Evolutionary conservation across 1,140 invertebrate species (phyloP).

Genomic region (Heliconius eleuchia): DNA sequence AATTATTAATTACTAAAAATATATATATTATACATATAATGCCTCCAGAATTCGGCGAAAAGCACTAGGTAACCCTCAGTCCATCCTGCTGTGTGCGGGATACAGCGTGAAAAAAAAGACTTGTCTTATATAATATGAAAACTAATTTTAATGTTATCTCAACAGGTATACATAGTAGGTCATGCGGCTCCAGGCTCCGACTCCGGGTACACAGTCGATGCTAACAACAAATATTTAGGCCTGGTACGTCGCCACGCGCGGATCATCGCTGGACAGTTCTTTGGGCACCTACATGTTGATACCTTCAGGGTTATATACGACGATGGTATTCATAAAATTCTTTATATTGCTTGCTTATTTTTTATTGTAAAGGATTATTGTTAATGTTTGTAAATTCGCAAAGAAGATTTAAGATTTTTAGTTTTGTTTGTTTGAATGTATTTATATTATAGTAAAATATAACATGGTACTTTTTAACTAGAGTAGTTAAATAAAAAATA

Average conservation of each 20-base stretch:
- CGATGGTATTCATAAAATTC: constrained; percentile 53
- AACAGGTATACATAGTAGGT: constrained; percentile 93
- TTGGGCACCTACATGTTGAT: constrained; percentile 95
- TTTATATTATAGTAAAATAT: too few species aligned
- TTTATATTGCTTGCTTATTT: not conserved
- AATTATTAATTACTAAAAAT: too few species aligned
- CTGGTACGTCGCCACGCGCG: constrained; percentile 87
- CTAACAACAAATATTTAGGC: constrained; percentile 87
- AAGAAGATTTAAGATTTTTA: too few species aligned
- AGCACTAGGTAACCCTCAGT: not conserved
- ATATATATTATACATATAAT: too few species aligned
- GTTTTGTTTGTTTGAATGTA: too few species aligned
- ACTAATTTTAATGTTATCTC: not conserved
- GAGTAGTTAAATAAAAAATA: too few species aligned
- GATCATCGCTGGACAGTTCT: constrained; percentile 95
- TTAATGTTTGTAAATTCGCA: too few species aligned
- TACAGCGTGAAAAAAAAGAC: too few species aligned
- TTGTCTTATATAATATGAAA: not conserved
- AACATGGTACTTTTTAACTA: too few species aligned
- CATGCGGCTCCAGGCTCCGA: constrained; percentile 94
- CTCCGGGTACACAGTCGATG: constrained; percentile 86
- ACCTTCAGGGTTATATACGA: constrained; percentile 89
- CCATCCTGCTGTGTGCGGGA: too few species aligned
- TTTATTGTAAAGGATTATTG: too few species aligned
- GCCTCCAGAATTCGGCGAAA: too few species aligned